These are phyloP conservation scores for Hoplostethus atlanticus DNA, from an alignment of 2,797 vertebrate species.

Conservation along the genomic window DNA sequence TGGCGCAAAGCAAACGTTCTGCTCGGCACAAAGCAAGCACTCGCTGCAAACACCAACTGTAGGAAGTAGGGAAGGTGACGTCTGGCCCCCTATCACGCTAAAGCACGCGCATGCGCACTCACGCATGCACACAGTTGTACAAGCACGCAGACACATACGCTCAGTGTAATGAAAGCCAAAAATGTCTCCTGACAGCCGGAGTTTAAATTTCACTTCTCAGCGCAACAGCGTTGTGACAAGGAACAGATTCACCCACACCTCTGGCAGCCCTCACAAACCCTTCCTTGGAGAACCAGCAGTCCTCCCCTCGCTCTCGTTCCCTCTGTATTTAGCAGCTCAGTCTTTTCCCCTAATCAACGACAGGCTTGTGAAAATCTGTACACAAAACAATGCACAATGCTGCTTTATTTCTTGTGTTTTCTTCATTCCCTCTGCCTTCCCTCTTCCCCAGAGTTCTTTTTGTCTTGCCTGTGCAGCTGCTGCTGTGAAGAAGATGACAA, in stretches of 20 bases:
- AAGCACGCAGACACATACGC: not conserved
- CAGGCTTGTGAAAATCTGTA: slow-evolving; percentile 71
- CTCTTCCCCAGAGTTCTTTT: slow-evolving; percentile 71
- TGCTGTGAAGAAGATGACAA: slow-evolving; percentile 65
- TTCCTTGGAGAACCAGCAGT: slow-evolving; percentile 48
- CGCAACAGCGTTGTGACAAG: slow-evolving; percentile 71
- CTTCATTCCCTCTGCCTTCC: slow-evolving; percentile 46
- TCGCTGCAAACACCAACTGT: slow-evolving; percentile 57
- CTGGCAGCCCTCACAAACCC: slow-evolving; percentile 61
- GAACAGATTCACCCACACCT: slow-evolving; percentile 68
- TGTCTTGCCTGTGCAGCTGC: slow-evolving; percentile 76
- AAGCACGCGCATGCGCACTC: not conserved
- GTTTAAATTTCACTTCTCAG: slow-evolving; percentile 77
- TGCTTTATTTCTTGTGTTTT: slow-evolving; percentile 44
- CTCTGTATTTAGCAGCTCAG: slow-evolving; percentile 67
- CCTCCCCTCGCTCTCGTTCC: slow-evolving; percentile 24
- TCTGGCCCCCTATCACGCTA: slow-evolving; percentile 33
- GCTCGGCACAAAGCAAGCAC: slow-evolving; percentile 69
- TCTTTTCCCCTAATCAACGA: slow-evolving; percentile 77
- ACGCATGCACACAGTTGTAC: slow-evolving; percentile 13
- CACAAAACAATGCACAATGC: slow-evolving; percentile 75
- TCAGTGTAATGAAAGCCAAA: slow-evolving; percentile 67
- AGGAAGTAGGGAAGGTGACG: slow-evolving; percentile 40
- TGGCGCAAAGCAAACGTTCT: slow-evolving; percentile 70
- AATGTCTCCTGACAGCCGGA: slow-evolving; percentile 68